Base-by-base conservation (phyloP, 2,888 invertebrate species). In the Trachelus tabidus region DNA sequence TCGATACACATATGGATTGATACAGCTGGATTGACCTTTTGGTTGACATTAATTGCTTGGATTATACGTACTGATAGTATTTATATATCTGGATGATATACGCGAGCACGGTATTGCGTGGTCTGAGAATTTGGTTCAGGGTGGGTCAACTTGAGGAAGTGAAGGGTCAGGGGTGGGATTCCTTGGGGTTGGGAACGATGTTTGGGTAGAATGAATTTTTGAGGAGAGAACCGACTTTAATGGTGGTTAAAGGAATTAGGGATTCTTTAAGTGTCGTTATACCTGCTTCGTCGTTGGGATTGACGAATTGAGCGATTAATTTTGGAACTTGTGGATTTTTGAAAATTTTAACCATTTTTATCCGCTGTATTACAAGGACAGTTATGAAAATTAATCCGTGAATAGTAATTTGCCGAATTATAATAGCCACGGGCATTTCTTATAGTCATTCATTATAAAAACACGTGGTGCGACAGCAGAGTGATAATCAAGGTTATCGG, bases 341-440 rank as follows among this genome's bases (percentile, higher is more conserved):
- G 23, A 56, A 56, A 56, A 23, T 56, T 56, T 56, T 40, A 15
- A 40, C 4, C 1, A 12, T 4, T 40, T 40, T 12, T 40, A 12
- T 15, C 0, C 12, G 4, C 15, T 15, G 4, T 6, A 0, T 15
- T 6, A 40, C 6, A 6, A 40, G 4, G 1, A 15, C 3, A 40
- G 12, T 40, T 56, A 23, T 23, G 40, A 0, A 23, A 9, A 56
- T 56, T 56, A 9, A 23, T 56, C 4, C 23, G 40, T 56, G 40
- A 56, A 56, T 56, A 56, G 0, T 56, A 23, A 56, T 56, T 23
- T 23, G 2, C 6, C 15, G 6, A 23, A 23, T 56, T 56, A 56
- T 9, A 56, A 56, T 23, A 56, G 40, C 6, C 40, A 23, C 6
- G 9, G 23, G 23, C 23, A 9, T 23, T 23, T 56, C 23, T 56